Evolutionary conservation across 2,113 vertebrate genomes (phyloP).

Genomic region (Pongo pygmaeus): DNA sequence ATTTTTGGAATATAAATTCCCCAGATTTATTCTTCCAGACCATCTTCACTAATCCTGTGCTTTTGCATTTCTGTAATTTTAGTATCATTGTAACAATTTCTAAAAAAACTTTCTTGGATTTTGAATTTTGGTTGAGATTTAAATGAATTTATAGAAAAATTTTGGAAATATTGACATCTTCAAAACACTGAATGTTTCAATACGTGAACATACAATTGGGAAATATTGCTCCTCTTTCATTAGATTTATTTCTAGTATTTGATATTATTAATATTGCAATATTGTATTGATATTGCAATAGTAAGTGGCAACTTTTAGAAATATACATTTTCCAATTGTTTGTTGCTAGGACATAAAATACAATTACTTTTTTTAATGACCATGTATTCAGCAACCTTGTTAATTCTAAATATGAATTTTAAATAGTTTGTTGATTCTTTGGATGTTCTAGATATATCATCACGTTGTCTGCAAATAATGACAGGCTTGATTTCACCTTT

Average conservation of each 20-base stretch:
- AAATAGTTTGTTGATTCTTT: background rate
- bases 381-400: background rate
- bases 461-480: background rate
- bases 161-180: no score
- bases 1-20: background rate
- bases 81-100: background rate
- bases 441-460: background rate
- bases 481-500: background rate
- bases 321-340: no score
- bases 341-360: background rate
- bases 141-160: no score
- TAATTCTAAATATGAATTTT: background rate
- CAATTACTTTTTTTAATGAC: background rate
- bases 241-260: background rate
- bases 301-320: no score
- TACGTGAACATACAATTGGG: background rate
- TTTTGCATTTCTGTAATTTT: background rate
- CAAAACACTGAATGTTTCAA: background rate
- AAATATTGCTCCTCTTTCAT: background rate
- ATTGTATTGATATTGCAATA: no score
- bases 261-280: no score
- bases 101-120: background rate
- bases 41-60: background rate
- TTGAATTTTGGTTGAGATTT: no score
- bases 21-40: background rate